Conservation (phyloP, 2,888 invertebrate species). For the Acleris sparsana region DNA sequence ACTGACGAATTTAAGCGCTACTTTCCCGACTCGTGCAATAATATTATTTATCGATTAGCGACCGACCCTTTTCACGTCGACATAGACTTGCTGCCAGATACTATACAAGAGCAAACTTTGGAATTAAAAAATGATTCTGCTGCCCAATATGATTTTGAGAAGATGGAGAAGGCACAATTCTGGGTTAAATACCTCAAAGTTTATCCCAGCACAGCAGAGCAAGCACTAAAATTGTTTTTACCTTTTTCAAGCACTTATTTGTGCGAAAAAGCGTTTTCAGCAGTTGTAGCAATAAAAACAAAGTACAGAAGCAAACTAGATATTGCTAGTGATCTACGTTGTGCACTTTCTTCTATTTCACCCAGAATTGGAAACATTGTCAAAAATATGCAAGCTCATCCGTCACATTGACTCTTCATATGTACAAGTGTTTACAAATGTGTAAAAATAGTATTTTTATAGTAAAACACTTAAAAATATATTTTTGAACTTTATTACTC, state of each 20-base stretch:
- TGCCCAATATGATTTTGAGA: slow-evolving; percentile 13
- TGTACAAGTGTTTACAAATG: slow-evolving; percentile 17
- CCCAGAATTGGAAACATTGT: slow-evolving; percentile 38
- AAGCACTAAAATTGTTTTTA: slow-evolving; percentile 39
- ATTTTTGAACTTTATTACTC: slow-evolving; percentile 34
- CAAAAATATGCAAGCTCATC: slow-evolving; percentile 39
- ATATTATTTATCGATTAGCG: slow-evolving; percentile 37
- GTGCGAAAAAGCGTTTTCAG: slow-evolving; percentile 38
- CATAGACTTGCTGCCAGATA: slow-evolving; percentile 36
- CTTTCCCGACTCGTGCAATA: slow-evolving; percentile 35
- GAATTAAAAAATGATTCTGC: neutral
- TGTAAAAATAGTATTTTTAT: slow-evolving; percentile 26
- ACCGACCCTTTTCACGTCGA: slow-evolving; percentile 38
- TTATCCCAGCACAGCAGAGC: slow-evolving; percentile 3
- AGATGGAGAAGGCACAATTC: slow-evolving; percentile 36
- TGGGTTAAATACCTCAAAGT: slow-evolving; percentile 16
- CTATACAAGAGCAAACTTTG: slow-evolving; percentile 38
- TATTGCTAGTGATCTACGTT: slow-evolving; percentile 37
- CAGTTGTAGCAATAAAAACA: slow-evolving; percentile 38
- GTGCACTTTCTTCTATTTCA: slow-evolving; percentile 37
- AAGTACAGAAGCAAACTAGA: slow-evolving; percentile 37
- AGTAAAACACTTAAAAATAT: slow-evolving; percentile 32
- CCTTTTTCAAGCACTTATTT: slow-evolving; percentile 36
- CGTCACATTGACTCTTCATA: slow-evolving; percentile 32
- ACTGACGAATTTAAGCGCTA: slow-evolving; percentile 36